These are phyloP conservation scores for Diachasma alloeum DNA, from an alignment of 1,140 invertebrate genomes.

Conservation along the genomic window DNA sequence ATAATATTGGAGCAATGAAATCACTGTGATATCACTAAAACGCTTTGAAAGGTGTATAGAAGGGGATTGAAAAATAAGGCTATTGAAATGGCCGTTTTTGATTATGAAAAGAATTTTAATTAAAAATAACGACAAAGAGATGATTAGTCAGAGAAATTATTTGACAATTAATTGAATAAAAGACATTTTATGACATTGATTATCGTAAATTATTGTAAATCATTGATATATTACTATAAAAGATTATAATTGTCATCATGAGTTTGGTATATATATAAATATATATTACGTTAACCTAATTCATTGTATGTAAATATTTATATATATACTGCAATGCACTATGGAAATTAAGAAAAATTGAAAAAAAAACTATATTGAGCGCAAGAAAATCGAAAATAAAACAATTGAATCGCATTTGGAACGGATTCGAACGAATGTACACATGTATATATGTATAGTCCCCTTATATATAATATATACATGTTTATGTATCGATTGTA, in stretches of 20 bases:
- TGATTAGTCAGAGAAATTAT: conserved; percentile 27
- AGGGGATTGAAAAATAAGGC: conserved; percentile 45
- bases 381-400: conserved; percentile 23
- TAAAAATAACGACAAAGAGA: conserved; percentile 10
- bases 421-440: conserved; percentile 27
- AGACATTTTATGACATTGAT: conserved; percentile 51
- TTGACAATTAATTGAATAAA: conserved; percentile 36
- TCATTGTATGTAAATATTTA: conserved; percentile 42
- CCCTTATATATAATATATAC: conserved; percentile 27
- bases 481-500: conserved; percentile 29
- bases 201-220: conserved; percentile 49
- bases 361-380: conserved; percentile 23
- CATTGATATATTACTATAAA: conserved; percentile 42
- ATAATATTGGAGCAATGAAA: conserved; percentile 67
- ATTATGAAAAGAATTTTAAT: conserved; percentile 15
- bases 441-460: conserved; percentile 29
- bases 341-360: not conserved
- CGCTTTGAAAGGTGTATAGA: conserved; percentile 61
- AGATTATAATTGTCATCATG: conserved; percentile 36
- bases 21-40: conserved; percentile 66
- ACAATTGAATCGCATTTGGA: not conserved
- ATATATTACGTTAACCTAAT: conserved; percentile 30
- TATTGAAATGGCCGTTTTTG: conserved; percentile 8
- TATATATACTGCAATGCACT: conserved; percentile 35
- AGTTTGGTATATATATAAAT: conserved; percentile 27